phyloP scores from a whole-genome alignment of 2,797 vertebrate genomes.

The Euphonia xanthogaster region DNA sequence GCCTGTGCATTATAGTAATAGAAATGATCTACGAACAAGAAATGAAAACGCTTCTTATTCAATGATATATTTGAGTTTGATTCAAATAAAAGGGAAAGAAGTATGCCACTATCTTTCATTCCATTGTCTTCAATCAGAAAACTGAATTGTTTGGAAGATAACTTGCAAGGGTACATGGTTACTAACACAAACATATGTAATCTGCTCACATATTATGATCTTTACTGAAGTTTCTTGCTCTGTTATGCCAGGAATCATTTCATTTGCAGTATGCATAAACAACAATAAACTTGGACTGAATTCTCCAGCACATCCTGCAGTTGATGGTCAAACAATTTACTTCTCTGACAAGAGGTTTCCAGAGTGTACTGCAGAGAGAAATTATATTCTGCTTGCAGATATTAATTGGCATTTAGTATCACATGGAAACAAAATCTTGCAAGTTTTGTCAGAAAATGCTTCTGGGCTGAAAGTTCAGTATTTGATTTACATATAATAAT shows the following conservation, averaged over 20 bases:
- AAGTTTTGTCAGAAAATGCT: not conserved
- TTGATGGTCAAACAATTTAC: constrained; percentile 16
- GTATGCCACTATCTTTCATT: not conserved
- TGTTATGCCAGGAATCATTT: not conserved
- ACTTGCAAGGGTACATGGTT: not conserved
- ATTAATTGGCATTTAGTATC: not conserved
- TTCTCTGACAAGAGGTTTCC: constrained; percentile 3
- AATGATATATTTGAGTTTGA: not conserved
- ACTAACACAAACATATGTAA: not conserved
- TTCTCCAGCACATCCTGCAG: not conserved
- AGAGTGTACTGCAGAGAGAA: not conserved
- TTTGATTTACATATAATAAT: not conserved
- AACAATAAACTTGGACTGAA: constrained; percentile 14
- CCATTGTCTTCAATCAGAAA: not conserved
- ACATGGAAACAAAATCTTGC: not conserved
- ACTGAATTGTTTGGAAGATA: not conserved
- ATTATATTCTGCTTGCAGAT: not conserved
- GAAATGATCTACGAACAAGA: not conserved
- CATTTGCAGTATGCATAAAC: not conserved
- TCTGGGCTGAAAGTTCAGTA: not conserved
- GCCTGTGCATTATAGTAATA: not conserved
- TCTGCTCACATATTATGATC: not conserved
- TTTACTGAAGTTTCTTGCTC: not conserved
- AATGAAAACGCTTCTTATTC: not conserved
- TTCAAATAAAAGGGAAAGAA: not conserved